A percentile compares a stretch with the other conserved stretches of the same genome.
Conservation (phyloP, 2,113 vertebrate species). For the Potamarius usumacintae region DNA sequence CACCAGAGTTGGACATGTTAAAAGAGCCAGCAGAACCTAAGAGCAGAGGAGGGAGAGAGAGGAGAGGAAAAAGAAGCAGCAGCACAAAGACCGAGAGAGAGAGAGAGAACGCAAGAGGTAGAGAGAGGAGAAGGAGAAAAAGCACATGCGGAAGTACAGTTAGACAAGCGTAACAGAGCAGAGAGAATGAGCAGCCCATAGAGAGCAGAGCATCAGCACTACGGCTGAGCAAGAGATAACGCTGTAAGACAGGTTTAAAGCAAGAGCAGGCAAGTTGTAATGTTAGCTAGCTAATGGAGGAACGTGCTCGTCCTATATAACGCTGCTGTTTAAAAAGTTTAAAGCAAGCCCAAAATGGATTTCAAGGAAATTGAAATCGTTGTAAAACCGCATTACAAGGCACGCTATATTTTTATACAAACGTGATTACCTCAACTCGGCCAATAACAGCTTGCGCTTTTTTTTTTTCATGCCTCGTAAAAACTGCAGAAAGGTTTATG, state of each 20-base stretch:
- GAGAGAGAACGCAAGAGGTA: slow-evolving; percentile 61
- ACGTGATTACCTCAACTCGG: neutral
- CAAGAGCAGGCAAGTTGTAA: slow-evolving; percentile 12
- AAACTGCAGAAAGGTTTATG: neutral
- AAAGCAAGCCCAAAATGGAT: neutral
- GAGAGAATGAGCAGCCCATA: slow-evolving; percentile 37
- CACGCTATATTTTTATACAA: slow-evolving; percentile 1
- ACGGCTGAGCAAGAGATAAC: slow-evolving; percentile 35
- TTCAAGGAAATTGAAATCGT: neutral
- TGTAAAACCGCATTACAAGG: slow-evolving; percentile 5
- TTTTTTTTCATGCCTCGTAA: neutral
- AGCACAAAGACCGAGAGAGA: slow-evolving; percentile 43
- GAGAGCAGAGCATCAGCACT: slow-evolving; percentile 31
- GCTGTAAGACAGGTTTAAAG: slow-evolving; percentile 19
- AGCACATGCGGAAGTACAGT: slow-evolving; percentile 42
- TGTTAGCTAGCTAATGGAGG: slow-evolving; percentile 12
- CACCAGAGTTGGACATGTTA: slow-evolving; percentile 99
- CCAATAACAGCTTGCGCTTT: neutral
- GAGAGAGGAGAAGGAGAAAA: slow-evolving; percentile 12
- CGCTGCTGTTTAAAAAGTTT: neutral
- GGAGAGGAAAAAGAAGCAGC: slow-evolving; percentile 46
- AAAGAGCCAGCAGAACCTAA: slow-evolving; percentile 99
- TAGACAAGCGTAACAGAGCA: slow-evolving; percentile 47
- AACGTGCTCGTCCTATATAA: neutral
- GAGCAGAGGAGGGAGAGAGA: slow-evolving; percentile 84